These are phyloP conservation scores for Nemotelus nigrinus DNA, from an alignment of 2,888 invertebrate genomes.

Conservation along the genomic window DNA sequence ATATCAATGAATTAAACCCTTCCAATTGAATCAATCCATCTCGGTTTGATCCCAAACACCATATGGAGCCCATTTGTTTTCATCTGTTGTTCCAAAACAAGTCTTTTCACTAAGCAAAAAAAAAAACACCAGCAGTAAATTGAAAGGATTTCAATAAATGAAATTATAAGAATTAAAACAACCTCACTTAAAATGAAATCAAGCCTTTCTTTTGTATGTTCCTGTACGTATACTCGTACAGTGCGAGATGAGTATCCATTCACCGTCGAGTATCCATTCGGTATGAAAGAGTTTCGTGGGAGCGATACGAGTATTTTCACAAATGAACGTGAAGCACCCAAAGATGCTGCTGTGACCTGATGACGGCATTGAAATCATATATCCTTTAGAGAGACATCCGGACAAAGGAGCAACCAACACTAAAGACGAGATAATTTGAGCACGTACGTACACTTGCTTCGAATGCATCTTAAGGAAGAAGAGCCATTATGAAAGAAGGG, in stretches of 20 bases:
- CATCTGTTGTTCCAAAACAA: conserved; percentile 12
- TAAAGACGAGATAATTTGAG: conserved; percentile 4
- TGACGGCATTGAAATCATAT: conserved; percentile 14
- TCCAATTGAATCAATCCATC: conserved; percentile 6
- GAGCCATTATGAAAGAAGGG: neutral
- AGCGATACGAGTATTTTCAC: neutral
- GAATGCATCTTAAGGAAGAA: neutral
- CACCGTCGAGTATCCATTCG: neutral
- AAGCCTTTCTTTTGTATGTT: conserved; percentile 17
- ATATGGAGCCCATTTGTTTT: conserved; percentile 11
- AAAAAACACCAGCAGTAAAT: neutral
- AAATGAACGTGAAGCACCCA: too few species aligned
- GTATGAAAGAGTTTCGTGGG: conserved; percentile 3
- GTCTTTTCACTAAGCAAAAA: neutral
- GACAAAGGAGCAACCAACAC: conserved; percentile 4
- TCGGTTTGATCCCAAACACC: neutral
- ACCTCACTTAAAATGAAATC: conserved; percentile 34
- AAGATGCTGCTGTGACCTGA: neutral
- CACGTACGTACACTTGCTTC: conserved; percentile 20
- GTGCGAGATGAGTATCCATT: too few species aligned
- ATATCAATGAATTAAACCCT: conserved; percentile 8
- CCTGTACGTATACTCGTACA: too few species aligned
- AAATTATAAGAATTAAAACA: conserved; percentile 23
- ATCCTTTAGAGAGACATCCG: neutral
- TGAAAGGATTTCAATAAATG: conserved; percentile 20